A percentile compares a stretch with the other conserved stretches of the same genome.
Evolutionary conservation across 2,888 invertebrate species (phyloP).

Genomic region (Ophonus ardosiacus): DNA sequence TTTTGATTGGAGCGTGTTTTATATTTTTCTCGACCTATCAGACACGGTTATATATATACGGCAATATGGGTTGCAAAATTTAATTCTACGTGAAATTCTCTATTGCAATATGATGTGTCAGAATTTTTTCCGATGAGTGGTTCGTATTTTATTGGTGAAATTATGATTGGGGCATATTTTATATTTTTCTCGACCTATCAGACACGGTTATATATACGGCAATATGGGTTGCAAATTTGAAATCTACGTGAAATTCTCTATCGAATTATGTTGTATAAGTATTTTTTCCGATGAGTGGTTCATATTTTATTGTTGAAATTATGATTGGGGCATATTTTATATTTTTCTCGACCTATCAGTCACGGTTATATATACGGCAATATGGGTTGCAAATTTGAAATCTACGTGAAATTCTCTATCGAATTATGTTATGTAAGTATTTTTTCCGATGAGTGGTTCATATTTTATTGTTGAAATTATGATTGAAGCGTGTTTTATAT

Average conservation of each 20-base stretch:
- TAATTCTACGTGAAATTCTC: neutral
- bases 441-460: slow-evolving; percentile 78
- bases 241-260: neutral
- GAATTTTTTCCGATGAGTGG: neutral
- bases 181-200: neutral
- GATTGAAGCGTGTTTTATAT: neutral
- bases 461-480: neutral
- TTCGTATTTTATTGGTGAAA: neutral
- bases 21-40: neutral
- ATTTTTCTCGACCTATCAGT: neutral
- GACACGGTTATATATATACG: too few relatives aligned
- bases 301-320: too few relatives aligned
- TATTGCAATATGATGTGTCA: neutral
- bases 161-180: neutral
- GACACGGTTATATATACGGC: too few relatives aligned
- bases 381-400: too few relatives aligned
- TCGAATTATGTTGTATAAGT: neutral
- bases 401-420: neutral
- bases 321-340: too few relatives aligned
- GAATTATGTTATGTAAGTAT: neutral
- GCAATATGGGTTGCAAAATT: too few relatives aligned
- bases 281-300: neutral
- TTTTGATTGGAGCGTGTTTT: neutral
- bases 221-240: too few relatives aligned
- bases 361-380: too few relatives aligned